Conservation (phyloP, 2,888 invertebrate species). For the Junonia oenone region DNA sequence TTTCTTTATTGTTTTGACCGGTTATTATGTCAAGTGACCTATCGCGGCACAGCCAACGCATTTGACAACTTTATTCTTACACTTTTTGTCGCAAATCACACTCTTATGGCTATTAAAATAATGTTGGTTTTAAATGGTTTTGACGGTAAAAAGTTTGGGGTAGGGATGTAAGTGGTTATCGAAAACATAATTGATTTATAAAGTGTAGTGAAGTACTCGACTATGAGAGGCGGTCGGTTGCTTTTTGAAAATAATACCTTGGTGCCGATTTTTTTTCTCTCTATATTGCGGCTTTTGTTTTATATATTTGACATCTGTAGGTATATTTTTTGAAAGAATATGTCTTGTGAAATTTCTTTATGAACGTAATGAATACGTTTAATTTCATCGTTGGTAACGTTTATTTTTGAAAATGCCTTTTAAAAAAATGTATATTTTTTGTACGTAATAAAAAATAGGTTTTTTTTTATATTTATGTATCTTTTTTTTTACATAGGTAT, state of each 20-base stretch:
- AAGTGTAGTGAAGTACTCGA: constrained; percentile 41
- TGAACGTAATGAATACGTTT: no score
- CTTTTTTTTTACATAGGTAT: no score
- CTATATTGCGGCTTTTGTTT: constrained; percentile 12
- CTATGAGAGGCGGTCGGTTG: constrained; percentile 23
- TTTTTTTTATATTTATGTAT: no score
- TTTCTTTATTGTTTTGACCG: constrained; percentile 66
- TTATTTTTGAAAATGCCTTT: no score
- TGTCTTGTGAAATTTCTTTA: no score
- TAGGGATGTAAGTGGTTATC: constrained; percentile 62
- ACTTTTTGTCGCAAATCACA: background rate
- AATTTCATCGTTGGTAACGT: no score
- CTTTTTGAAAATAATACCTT: constrained; percentile 54
- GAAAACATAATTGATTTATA: constrained; percentile 64
- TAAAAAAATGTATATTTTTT: no score
- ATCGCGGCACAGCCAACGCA: constrained; percentile 51
- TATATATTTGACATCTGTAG: constrained; percentile 17
- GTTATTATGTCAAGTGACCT: constrained; percentile 63
- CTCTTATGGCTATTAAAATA: constrained; percentile 31
- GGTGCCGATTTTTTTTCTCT: constrained; percentile 31
- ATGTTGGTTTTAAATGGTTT: constrained; percentile 17
- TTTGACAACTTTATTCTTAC: constrained; percentile 27
- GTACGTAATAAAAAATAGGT: no score
- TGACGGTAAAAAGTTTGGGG: constrained; percentile 27
- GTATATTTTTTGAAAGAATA: no score